Evolutionary conservation across 2,797 vertebrate genomes (phyloP), one percentile per base, ranked within the genome.

Genomic region (Scolopax bukidnonensis): DNA sequence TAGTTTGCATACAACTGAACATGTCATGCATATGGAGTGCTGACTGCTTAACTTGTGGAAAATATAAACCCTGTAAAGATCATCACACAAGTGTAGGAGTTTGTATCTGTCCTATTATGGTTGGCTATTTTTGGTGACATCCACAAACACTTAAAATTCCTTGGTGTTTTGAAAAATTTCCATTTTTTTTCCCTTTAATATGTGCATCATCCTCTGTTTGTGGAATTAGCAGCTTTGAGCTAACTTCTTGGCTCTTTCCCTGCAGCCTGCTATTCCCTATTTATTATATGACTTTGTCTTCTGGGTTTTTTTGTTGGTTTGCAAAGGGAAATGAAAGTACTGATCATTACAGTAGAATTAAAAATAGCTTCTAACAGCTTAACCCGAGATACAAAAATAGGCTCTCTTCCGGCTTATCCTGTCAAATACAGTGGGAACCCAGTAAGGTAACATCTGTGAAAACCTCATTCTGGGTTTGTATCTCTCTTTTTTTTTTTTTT

Each of bases 171-270:
- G 57, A 79, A 89, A 82, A 36, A 27, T 11, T 64, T 79, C 51
- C 19, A 0, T 70, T 81, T 56, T 48, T 56, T 56, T 84, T 20
- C 20, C 3, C 3, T 19, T 61, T 87, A 89, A 63, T 43, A 40
- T 4, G 3, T 67, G 43, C 51, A 28, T 77, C 12, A 2, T 78
- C 60, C 51, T 88, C 56, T 82, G 61, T 78, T 79, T 92, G 89
- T 45, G 41, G 88, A 94, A 81, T 89, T 71, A 92, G 64, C 45
- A 84, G 76, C 56, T 94, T 76, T 13, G 17, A 90, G 95, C 97
- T 97, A 97, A 98, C 98, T 98, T 84, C 96, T 96, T 96, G 97
- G 96, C 86, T 98, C 97, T 96, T 97, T 51, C 92, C 69, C 71
- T 91, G 75, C 80, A 89, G 75, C 86, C 41, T 90, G 27, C 60